phyloP scores from a whole-genome alignment of 2,888 invertebrate species.

The Teleiodes luculella region DNA sequence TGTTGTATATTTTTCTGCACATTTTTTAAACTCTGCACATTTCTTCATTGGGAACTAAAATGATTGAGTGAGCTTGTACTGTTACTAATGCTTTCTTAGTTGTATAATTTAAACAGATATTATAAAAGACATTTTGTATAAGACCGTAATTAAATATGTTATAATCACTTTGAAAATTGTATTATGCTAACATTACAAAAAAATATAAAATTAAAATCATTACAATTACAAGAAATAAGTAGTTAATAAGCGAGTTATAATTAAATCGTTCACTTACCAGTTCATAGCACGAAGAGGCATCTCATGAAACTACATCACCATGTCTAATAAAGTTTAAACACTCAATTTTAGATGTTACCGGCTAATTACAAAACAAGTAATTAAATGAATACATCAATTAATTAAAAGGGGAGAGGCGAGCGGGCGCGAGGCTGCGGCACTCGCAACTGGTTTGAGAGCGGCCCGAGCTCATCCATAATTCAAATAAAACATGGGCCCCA shows the following conservation, averaged over 20 bases:
- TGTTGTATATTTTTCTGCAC: too few relatives aligned
- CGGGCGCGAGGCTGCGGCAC: constrained; percentile 68
- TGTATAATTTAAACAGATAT: too few relatives aligned
- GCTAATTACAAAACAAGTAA: constrained; percentile 70
- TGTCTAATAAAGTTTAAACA: constrained; percentile 58
- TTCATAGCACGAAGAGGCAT: constrained; percentile 26
- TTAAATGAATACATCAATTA: constrained; percentile 77
- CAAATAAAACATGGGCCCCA: constrained; percentile 76
- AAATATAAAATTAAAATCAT: background rate
- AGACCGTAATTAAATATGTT: background rate
- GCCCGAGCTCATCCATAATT: constrained; percentile 74
- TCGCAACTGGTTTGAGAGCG: constrained; percentile 72
- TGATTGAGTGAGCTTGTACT: too few relatives aligned
- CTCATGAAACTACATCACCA: constrained; percentile 41
- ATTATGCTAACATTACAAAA: background rate
- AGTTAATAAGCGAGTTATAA: constrained; percentile 3
- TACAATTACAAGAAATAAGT: background rate
- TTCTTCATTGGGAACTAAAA: too few relatives aligned
- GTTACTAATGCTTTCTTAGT: too few relatives aligned
- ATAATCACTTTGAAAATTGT: background rate
- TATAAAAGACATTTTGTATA: too few relatives aligned
- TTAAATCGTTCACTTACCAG: constrained; percentile 31
- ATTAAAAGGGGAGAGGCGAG: constrained; percentile 68
- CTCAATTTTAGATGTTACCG: constrained; percentile 62
- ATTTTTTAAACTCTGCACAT: too few relatives aligned